Percentiles rank a stretch among this genome's conserved stretches.
These are phyloP conservation scores for Himantopus leucocephalus DNA, from an alignment of 2,113 vertebrate genomes.

Conservation along the genomic window DNA sequence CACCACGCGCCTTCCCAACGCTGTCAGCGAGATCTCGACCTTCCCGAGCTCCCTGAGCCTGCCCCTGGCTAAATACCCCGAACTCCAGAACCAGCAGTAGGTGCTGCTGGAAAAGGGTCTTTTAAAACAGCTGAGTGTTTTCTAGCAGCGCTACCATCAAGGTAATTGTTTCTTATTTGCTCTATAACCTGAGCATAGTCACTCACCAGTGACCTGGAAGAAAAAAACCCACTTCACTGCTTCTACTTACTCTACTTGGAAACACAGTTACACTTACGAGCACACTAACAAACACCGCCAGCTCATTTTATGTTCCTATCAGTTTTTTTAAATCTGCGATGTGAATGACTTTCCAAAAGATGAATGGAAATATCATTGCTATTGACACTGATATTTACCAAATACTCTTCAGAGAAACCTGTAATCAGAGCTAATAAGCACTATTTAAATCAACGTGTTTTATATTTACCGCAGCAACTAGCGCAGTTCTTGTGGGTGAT, in stretches of 20 bases:
- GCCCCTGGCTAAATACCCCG: fast-evolving
- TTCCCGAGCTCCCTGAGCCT: neutral
- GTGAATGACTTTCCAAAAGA: neutral
- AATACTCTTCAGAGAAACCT: neutral
- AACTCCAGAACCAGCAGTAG: neutral
- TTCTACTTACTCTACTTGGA: neutral
- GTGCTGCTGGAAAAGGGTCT: neutral
- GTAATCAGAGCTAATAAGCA: neutral
- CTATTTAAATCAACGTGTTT: neutral
- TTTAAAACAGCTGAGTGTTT: neutral
- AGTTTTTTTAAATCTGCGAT: neutral
- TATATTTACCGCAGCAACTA: conserved; percentile 74
- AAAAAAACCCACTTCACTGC: neutral
- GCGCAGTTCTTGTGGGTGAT: conserved; percentile 64
- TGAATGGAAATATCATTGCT: neutral
- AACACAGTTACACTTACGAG: neutral
- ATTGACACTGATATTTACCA: neutral
- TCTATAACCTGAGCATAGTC: neutral
- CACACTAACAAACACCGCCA: neutral
- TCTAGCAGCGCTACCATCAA: neutral
- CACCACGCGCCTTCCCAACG: fast-evolving
- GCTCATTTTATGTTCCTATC: neutral
- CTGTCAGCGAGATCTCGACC: fast-evolving
- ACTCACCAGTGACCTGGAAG: neutral
- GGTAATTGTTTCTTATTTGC: neutral